A percentile compares a stretch with the other conserved stretches of the same genome.
Conservation (phyloP, 2,113 vertebrate species). For the Spheniscus mendiculus region DNA sequence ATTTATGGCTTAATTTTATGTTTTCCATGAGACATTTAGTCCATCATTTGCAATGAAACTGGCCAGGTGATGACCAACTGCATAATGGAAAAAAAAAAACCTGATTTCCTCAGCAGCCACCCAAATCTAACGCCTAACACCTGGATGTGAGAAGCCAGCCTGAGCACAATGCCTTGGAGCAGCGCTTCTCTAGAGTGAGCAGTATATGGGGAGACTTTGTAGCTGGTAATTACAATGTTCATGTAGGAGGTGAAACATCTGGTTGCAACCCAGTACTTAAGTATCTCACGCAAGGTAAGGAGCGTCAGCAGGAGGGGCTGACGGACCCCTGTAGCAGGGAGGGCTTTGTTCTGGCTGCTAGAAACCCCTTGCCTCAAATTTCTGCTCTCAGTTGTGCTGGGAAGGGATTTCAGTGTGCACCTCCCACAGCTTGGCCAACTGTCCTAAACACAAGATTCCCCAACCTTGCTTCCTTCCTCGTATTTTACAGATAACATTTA, state of each 20-base stretch:
- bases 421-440: neutral
- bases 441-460: neutral
- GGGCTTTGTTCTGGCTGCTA: neutral
- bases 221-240: neutral
- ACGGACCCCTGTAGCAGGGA: neutral
- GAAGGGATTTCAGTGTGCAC: neutral
- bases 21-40: neutral
- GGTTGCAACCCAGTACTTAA: neutral
- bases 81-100: neutral
- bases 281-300: fast-evolving
- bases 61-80: neutral
- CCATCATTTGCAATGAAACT: neutral
- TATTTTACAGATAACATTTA: neutral
- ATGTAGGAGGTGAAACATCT: neutral
- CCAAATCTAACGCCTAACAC: fast-evolving
- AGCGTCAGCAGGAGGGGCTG: neutral
- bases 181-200: neutral
- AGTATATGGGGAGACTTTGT: neutral
- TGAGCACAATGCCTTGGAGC: neutral
- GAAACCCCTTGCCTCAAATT: neutral
- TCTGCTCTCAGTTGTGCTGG: neutral
- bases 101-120: neutral
- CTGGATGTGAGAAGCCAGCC: neutral
- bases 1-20: neutral
- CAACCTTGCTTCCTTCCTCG: neutral